A percentile compares a stretch with the other conserved stretches of the same genome.
Evolutionary conservation across 2,113 vertebrate species (phyloP).

Genomic region (Raja brachyura): DNA sequence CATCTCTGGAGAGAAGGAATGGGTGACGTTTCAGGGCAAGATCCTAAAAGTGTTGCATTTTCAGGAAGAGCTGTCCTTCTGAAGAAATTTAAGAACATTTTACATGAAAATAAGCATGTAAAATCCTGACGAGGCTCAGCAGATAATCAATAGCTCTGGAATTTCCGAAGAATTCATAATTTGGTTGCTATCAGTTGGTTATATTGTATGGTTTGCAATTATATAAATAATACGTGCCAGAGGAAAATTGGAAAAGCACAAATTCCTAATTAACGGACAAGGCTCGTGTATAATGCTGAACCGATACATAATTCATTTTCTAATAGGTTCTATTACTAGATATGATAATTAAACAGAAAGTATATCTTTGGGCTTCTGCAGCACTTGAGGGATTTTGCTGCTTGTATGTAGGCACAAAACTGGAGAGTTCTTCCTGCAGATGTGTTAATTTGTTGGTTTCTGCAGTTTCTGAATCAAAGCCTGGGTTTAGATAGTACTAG

Average conservation of each 20-base stretch:
- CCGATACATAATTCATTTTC: conserved; percentile 22
- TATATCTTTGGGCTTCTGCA: not conserved
- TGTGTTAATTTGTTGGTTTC: not conserved
- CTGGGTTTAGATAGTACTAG: not conserved
- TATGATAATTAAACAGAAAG: not conserved
- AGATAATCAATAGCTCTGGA: not conserved
- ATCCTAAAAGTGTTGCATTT: no score
- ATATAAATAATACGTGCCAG: not conserved
- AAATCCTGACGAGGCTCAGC: no score
- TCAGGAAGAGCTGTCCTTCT: no score
- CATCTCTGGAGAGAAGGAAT: no score
- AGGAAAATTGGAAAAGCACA: not conserved
- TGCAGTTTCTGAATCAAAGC: not conserved
- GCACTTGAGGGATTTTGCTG: not conserved
- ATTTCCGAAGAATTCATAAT: not conserved
- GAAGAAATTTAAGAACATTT: no score
- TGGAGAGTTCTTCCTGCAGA: not conserved
- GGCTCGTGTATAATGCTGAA: not conserved
- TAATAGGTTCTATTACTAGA: not conserved
- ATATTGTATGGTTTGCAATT: not conserved
- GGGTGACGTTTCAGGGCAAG: no score
- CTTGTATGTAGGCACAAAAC: not conserved
- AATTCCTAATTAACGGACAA: conserved; percentile 1
- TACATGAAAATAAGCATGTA: not conserved
- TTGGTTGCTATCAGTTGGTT: not conserved